A percentile compares a stretch with the other conserved stretches of the same genome.
Evolutionary conservation across 1,140 invertebrate genomes (phyloP).

Genomic region (Copidosoma floridanum): DNA sequence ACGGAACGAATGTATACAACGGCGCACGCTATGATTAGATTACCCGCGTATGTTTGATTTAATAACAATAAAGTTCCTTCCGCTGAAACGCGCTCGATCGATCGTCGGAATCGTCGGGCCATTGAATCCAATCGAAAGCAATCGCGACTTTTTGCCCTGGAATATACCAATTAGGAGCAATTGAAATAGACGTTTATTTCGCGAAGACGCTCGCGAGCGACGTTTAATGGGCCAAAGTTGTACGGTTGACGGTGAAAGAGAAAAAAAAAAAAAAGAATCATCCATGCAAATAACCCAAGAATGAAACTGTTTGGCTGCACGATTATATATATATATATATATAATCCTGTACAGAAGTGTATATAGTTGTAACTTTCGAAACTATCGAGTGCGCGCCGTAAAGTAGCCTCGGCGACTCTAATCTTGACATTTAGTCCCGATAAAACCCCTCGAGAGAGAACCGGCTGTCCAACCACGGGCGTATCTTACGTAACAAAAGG

Average conservation of each 20-base stretch:
- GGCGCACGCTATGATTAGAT: no score
- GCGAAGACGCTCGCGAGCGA: neutral
- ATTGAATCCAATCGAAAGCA: constrained; percentile 12
- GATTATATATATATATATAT: neutral
- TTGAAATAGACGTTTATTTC: constrained; percentile 13
- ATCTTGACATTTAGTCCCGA: no score
- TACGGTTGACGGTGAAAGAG: no score
- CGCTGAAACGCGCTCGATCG: constrained; percentile 24
- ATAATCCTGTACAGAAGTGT: constrained; percentile 16
- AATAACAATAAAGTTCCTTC: no score
- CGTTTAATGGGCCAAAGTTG: constrained; percentile 5
- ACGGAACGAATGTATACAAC: no score
- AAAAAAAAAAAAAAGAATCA: neutral
- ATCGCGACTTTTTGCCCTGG: constrained; percentile 6
- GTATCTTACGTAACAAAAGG: no score
- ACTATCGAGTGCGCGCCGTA: neutral
- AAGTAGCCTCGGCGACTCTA: no score
- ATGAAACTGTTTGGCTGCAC: neutral
- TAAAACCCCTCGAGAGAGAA: no score
- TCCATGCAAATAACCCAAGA: neutral
- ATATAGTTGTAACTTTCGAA: neutral
- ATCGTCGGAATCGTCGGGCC: no score
- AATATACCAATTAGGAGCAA: constrained; percentile 25
- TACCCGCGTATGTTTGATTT: no score
- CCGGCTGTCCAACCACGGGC: no score